Base-by-base conservation (phyloP, 2,797 vertebrate genomes). In the Lacerta viridis region DNA sequence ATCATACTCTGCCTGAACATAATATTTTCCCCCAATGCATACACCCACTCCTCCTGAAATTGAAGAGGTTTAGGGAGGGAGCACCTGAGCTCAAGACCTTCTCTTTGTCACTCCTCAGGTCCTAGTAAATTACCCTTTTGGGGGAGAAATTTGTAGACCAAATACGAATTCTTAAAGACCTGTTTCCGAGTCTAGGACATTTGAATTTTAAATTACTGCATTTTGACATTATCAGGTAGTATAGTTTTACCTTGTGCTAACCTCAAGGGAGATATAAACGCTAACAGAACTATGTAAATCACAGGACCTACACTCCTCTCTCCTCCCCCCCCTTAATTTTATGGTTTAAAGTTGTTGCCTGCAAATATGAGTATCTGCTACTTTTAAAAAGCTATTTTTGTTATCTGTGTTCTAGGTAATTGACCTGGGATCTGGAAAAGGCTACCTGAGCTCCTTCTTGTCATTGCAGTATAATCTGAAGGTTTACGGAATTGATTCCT, bases 401-500 rank as follows among this genome's bases (percentile, higher is more conserved):
- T 79, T 46, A 89, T 92, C 68, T 78, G 80, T 88, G 64, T 41
- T 86, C 66, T 95, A 99, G 99, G 98, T 99, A 55, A 98, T 99
- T 92, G 99, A 99, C 46, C 95, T 99, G 85, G 99, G 99, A 87
- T 99, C 99, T 36, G 99, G 99, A 80, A 99, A 99, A 96, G 99
- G 99, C 87, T 99, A 99, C 94, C 95, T 99, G 92, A 99, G 99
- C 95, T 99, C 99, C 9, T 99, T 98, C 96, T 97, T 99, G 95
- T 99, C 99, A 27, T 96, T 99, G 96, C 98, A 96, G 55, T 98
- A 98, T 83, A 97, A 97, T 92, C 97, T 99, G 85, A 97, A 95
- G 84, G 99, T 99, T 91, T 99, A 98, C 89, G 99, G 99, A 94
- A 98, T 99, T 15, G 99, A 99, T 96, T 99, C 98, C 1, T 99